Percentiles rank a stretch among this genome's conserved stretches.
phyloP scores from a whole-genome alignment of 1,140 invertebrate genomes.

The Metaphire vulgaris region DNA sequence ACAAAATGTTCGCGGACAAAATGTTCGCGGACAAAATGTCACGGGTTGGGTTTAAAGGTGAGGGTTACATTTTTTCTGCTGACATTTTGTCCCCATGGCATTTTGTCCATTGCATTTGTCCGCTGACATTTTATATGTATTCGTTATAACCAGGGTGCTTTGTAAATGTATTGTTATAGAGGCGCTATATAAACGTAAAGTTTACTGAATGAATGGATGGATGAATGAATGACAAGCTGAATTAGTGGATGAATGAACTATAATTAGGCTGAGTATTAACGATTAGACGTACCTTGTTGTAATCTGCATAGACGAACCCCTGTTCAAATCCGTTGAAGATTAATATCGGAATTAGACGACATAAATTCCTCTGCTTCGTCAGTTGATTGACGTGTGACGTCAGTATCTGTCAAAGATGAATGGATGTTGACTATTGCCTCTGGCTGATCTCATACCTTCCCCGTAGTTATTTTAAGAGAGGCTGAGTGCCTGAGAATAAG shows the following conservation, averaged over 20 bases:
- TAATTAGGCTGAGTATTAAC: background rate
- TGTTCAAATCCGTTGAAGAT: slow-evolving; percentile 49
- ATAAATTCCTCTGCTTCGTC: slow-evolving; percentile 41
- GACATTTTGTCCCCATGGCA: background rate
- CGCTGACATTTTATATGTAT: background rate
- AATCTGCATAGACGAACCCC: slow-evolving; percentile 49
- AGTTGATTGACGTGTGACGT: slow-evolving; percentile 32
- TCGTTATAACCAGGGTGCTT: background rate
- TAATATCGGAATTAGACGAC: slow-evolving; percentile 46
- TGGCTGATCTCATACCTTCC: too few species aligned
- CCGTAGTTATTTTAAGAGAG: too few species aligned
- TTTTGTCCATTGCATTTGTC: background rate
- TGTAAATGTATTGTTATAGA: too few species aligned
- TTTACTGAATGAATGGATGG: too few species aligned
- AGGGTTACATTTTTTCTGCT: background rate
- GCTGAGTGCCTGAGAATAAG: too few species aligned
- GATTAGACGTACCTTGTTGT: slow-evolving; percentile 39
- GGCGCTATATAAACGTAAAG: too few species aligned
- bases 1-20: too few species aligned
- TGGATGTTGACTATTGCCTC: too few species aligned
- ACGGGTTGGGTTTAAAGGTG: background rate
- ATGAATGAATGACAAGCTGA: background rate
- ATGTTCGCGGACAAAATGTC: too few species aligned
- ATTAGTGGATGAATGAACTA: background rate
- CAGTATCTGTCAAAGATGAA: background rate